Evolutionary conservation across 2,797 vertebrate species (phyloP).

Genomic region (Oryzias dopingdopingensis): DNA sequence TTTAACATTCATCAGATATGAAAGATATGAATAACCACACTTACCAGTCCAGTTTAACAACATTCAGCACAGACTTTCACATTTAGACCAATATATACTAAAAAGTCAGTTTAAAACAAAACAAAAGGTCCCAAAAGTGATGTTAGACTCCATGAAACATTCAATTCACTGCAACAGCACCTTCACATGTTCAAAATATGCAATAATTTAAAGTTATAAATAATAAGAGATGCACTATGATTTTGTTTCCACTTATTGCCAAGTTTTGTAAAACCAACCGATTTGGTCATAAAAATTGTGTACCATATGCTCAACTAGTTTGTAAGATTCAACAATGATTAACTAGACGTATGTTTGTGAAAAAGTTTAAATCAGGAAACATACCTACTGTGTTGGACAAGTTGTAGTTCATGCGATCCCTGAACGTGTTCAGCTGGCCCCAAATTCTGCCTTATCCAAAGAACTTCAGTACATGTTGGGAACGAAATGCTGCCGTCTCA

Average conservation of each 20-base stretch:
- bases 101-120: too few species aligned
- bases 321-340: neutral
- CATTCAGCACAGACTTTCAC: slow-evolving; percentile 50
- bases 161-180: too few species aligned
- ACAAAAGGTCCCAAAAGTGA: too few species aligned
- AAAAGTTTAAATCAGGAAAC: neutral
- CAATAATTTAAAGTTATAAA: too few species aligned
- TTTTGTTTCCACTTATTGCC: too few species aligned
- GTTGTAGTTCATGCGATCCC: slow-evolving; percentile 9
- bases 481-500: slow-evolving; percentile 11
- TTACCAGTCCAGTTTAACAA: slow-evolving; percentile 53
- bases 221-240: too few species aligned
- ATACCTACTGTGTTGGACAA: slow-evolving; percentile 40
- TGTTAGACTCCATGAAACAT: too few species aligned
- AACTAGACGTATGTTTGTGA: neutral
- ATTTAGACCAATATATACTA: neutral
- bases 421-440: slow-evolving; percentile 2
- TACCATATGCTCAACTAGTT: neutral
- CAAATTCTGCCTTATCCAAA: slow-evolving; percentile 11
- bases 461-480: slow-evolving; percentile 15
- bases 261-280: too few species aligned
- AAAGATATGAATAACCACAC: slow-evolving; percentile 20
- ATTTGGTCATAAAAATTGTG: too few species aligned
- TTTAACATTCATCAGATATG: neutral
- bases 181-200: too few species aligned